Evolutionary conservation across 2,797 vertebrate genomes (phyloP).

Genomic region (Urophycis tenuis): DNA sequence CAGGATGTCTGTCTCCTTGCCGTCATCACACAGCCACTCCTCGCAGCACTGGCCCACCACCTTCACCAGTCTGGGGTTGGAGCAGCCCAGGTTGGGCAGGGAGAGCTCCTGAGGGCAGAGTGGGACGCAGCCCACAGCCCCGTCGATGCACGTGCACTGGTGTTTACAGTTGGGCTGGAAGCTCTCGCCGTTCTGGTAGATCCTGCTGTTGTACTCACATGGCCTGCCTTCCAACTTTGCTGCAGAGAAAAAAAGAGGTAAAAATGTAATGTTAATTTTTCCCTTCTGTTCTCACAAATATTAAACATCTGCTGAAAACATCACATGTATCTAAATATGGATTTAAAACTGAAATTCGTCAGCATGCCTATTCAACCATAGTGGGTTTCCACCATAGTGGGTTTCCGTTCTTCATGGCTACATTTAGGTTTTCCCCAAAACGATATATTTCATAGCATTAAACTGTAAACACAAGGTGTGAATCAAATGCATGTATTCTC

Average conservation of each 20-base stretch:
- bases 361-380: constrained; percentile 74
- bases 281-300: constrained; percentile 47
- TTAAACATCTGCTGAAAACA: constrained; percentile 64
- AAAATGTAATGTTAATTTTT: constrained; percentile 66
- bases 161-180: constrained; percentile 99
- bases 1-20: constrained; percentile 67
- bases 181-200: constrained; percentile 98
- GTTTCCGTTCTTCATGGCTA: constrained; percentile 77
- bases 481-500: neutral
- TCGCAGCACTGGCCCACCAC: constrained; percentile 95
- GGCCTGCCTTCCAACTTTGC: constrained; percentile 95
- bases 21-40: constrained; percentile 89
- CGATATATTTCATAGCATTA: constrained; percentile 54
- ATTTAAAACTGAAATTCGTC: constrained; percentile 72
- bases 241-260: constrained; percentile 54
- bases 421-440: constrained; percentile 70
- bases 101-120: constrained; percentile 95
- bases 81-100: constrained; percentile 89
- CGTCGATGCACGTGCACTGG: constrained; percentile 98
- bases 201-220: constrained; percentile 97
- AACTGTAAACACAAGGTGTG: constrained; percentile 14
- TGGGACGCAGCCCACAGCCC: constrained; percentile 92
- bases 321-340: constrained; percentile 68
- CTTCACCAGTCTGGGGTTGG: constrained; percentile 91
- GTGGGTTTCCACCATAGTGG: constrained; percentile 79